Base-by-base conservation (phyloP, 2,797 vertebrate species). In the Petrocephalus sullivani region DNA sequence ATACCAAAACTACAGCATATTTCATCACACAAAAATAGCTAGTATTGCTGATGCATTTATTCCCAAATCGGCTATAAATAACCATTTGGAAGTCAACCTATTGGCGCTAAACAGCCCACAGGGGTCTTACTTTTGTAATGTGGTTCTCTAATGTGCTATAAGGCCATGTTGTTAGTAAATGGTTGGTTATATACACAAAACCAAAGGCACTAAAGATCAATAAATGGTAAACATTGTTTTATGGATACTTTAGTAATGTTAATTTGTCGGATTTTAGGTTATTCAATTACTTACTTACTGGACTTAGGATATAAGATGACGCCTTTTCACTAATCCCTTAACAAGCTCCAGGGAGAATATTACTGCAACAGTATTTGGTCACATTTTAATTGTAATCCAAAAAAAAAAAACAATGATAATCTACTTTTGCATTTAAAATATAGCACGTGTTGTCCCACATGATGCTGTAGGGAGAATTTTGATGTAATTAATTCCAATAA, bases 1-100 rank as follows among this genome's bases (percentile, higher is more conserved):
- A 88, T 88, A 90, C 88, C 46, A 89, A 91, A 90, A 87, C 67
- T 87, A 88, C n/a, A 41, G 41, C 37, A 64, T 87, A 64, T 87
- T 56, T 87, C 84, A 84, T 37, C 16, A 16, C 82, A 84, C 57
- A 37, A 86, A 86, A 86, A 86, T 58, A 86, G 23, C 37, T 37
- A 58, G 41, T 19, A 46, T 61, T 87, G 58, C 84, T 19, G 56
- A 57, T 49, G 85, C 57, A 61, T 86, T 86, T 86, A 41, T 61
- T 86, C 19, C 57, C 7, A 61, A 60, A 61, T 64, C n/a, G 37
- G 41, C 37, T 8, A 58, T 87, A 46, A 46, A 58, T 41, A 10
- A 37, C 7, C 53, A 85, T 85, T 56, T 64, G 37, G 41, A 86
- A 86, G 56, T 64, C 16, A 23, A 87, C 57, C 58, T 64, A 28